Evolutionary conservation across 2,113 vertebrate species (phyloP).

Genomic region (Paralichthys olivaceus): DNA sequence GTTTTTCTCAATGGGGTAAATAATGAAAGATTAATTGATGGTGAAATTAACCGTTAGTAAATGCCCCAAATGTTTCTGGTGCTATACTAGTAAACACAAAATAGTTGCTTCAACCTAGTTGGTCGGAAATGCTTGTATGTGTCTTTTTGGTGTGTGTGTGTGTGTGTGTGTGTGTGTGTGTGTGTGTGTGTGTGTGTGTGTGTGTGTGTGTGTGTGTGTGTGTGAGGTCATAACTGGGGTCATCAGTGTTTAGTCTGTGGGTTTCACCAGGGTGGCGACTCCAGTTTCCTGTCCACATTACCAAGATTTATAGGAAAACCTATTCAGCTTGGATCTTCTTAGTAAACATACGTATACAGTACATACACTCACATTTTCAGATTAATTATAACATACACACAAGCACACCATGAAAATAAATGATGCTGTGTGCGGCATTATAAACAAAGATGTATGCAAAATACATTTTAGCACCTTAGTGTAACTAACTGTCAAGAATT

Average conservation of each 20-base stretch:
- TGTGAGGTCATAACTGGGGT: slow-evolving; percentile 66
- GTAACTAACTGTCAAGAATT: too few species aligned
- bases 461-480: too few species aligned
- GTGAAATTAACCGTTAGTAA: background rate
- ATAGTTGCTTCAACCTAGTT: background rate
- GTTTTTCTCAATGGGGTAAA: too few species aligned
- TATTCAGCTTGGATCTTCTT: slow-evolving; percentile 54
- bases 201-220: slow-evolving; percentile 7
- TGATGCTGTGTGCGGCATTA: background rate
- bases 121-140: background rate
- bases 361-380: background rate
- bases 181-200: slow-evolving; percentile 6
- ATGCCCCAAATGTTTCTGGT: background rate
- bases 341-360: background rate
- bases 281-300: slow-evolving; percentile 75
- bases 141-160: slow-evolving; percentile 1
- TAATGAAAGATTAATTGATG: background rate
- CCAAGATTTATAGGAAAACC: slow-evolving; percentile 82
- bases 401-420: background rate
- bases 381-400: background rate
- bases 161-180: slow-evolving; percentile 9
- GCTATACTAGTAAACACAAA: background rate
- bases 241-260: slow-evolving; percentile 85
- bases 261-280: slow-evolving; percentile 80
- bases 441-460: background rate